These are phyloP conservation scores for Leptinotarsa lineolata DNA, from an alignment of 1,140 invertebrate species.

Conservation along the genomic window DNA sequence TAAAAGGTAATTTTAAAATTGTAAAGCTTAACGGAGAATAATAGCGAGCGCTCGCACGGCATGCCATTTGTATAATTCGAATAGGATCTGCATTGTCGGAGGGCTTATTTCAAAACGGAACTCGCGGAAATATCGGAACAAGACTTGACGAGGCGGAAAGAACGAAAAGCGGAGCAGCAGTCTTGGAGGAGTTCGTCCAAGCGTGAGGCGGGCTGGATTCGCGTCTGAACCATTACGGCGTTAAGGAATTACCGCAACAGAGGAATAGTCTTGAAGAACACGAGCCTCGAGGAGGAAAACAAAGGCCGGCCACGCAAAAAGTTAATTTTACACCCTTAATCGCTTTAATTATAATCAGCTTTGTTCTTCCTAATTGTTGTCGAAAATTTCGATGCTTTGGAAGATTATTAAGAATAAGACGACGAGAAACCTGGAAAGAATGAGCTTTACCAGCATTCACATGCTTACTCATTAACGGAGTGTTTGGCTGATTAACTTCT, in stretches of 20 bases:
- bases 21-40: conserved; percentile 29
- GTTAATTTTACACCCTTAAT: conserved; percentile 29
- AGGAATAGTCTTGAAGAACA: conserved; percentile 26
- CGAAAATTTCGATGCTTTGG: too few species aligned
- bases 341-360: conserved; percentile 22
- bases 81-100: conserved; percentile 35
- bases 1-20: conserved; percentile 32
- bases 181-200: conserved; percentile 38
- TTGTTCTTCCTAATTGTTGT: conserved; percentile 11
- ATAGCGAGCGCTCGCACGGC: conserved; percentile 35
- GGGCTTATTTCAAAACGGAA: conserved; percentile 44
- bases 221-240: conserved; percentile 29
- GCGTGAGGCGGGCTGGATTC: conserved; percentile 10
- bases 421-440: too few species aligned
- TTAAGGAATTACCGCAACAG: conserved; percentile 35
- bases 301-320: conserved; percentile 25
- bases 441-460: too few species aligned
- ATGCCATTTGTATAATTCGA: conserved; percentile 41
- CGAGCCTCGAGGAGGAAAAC: conserved; percentile 17
- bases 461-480: too few species aligned
- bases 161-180: conserved; percentile 41
- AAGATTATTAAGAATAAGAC: too few species aligned
- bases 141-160: conserved; percentile 45
- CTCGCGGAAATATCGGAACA: conserved; percentile 43
- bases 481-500: too few species aligned